phyloP scores from a whole-genome alignment of 2,797 vertebrate genomes.

The Acanthopagrus latus region DNA sequence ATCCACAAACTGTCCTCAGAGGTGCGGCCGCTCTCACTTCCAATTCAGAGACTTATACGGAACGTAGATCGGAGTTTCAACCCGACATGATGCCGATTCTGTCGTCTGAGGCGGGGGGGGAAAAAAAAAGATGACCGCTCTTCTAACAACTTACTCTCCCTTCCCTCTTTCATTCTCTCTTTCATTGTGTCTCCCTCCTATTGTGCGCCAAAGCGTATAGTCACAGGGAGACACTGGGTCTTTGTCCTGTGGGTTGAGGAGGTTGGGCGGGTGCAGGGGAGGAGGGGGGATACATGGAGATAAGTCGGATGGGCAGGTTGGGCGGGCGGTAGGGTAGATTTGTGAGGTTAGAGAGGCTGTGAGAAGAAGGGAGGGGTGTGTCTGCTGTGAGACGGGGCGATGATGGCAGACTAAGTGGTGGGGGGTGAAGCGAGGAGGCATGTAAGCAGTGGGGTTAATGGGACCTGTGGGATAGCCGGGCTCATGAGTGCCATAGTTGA shows the following conservation, averaged over 20 bases:
- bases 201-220: conserved; percentile 67
- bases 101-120: not conserved
- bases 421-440: conserved; percentile 29
- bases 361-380: conserved; percentile 57
- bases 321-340: conserved; percentile 13
- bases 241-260: conserved; percentile 77
- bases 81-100: conserved; percentile 24
- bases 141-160: conserved; percentile 34
- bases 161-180: conserved; percentile 41
- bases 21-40: not conserved
- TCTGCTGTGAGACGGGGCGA: conserved; percentile 58
- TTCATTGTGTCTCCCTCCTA: conserved; percentile 64
- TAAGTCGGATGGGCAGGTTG: conserved; percentile 41
- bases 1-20: conserved; percentile 22
- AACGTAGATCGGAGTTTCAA: conserved; percentile 7
- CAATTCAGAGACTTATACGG: not conserved
- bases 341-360: conserved; percentile 17
- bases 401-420: conserved; percentile 54
- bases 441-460: conserved; percentile 66
- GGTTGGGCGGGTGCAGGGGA: conserved; percentile 51
- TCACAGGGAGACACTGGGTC: conserved; percentile 71
- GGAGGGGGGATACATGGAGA: conserved; percentile 37
- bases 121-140: conserved; percentile 24
- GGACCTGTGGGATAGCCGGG: conserved; percentile 58
- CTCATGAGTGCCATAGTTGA: conserved; percentile 44